Base-by-base conservation (phyloP, 2,797 vertebrate species). In the Rhinatrema bivittatum region DNA sequence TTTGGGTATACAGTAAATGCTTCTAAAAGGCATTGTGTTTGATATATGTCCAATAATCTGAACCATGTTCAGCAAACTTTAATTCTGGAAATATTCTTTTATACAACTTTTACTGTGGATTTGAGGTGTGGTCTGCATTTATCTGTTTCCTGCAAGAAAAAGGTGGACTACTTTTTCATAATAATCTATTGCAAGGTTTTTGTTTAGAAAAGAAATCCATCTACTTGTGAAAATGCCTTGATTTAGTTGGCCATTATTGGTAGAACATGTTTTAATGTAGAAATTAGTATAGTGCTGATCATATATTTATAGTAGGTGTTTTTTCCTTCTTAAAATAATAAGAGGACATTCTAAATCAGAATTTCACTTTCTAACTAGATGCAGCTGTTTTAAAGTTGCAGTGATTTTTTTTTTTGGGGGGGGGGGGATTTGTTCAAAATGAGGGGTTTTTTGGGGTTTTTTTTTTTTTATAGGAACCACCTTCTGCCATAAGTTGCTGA, bases 31-130 rank as follows among this genome's bases (percentile, higher is more conserved):
- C 91, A 92, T 94, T 93, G 87, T 91, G 89, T 86, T 26, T 84
- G 86, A 89, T 86, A 89, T 87, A 93, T n/a, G n/a, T 88, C 87
- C 81, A 72, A 91, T 94, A 90, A 88, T 98, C 94, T 98, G 94
- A 97, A 98, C 94, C 90, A 62, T 98, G 94, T 98, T 98, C 94
- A 98, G 94, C 87, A 84, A 87, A 89, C 82, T 76, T 60, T 84
- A 65, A 75, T 81, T 85, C 85, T 84, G 84, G 82, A 79, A 36
- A 12, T 63, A 52, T 61, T 40, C 62, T 67, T 73, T 66, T 63
- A 15, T 14, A 51, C 54, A 42, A 50, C 58, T 55, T 17, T 37
- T 38, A 9, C 58, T 40, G 65, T 61, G n/a, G 15, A 9, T 45
- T 41, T 6, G 25, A 57, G 41, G 56, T 16, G 23, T 50, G 41